Evolutionary conservation across 2,888 invertebrate species (phyloP).

Genomic region (Parochlus steinenii): DNA sequence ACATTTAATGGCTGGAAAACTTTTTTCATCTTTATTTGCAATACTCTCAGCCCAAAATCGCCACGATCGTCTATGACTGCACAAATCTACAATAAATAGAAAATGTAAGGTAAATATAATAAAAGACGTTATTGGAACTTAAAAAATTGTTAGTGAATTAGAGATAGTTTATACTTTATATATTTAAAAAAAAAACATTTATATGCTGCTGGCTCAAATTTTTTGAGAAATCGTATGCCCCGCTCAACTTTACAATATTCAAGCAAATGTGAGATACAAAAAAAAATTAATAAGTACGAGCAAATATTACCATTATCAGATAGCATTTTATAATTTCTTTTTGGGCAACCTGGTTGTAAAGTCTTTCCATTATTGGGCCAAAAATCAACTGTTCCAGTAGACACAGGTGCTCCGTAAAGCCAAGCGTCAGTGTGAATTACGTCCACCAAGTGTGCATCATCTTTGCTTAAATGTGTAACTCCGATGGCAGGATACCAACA

Average conservation of each 20-base stretch:
- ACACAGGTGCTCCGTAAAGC: constrained; percentile 38
- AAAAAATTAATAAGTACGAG: neutral
- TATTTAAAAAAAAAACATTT: too few relatives aligned
- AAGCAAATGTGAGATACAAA: too few relatives aligned
- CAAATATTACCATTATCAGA: constrained; percentile 22
- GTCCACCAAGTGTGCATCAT: constrained; percentile 43
- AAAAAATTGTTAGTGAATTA: too few relatives aligned
- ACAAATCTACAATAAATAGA: constrained; percentile 34
- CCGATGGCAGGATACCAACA: constrained; percentile 17
- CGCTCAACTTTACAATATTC: too few relatives aligned
- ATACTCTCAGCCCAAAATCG: constrained; percentile 42
- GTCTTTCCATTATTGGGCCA: constrained; percentile 16
- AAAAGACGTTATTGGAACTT: too few relatives aligned
- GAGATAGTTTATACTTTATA: too few relatives aligned
- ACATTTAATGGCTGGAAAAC: constrained; percentile 38
- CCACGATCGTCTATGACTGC: constrained; percentile 45
- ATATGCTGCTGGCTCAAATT: too few relatives aligned
- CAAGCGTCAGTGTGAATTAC: constrained; percentile 54
- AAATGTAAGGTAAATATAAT: neutral
- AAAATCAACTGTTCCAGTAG: constrained; percentile 27
- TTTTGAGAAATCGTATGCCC: too few relatives aligned
- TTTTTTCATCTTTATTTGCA: constrained; percentile 20
- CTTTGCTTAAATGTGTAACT: constrained; percentile 33
- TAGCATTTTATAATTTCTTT: constrained; percentile 25
- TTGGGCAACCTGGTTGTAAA: constrained; percentile 17